Evolutionary conservation across 2,113 vertebrate species (phyloP).

Genomic region (Anser cygnoides): DNA sequence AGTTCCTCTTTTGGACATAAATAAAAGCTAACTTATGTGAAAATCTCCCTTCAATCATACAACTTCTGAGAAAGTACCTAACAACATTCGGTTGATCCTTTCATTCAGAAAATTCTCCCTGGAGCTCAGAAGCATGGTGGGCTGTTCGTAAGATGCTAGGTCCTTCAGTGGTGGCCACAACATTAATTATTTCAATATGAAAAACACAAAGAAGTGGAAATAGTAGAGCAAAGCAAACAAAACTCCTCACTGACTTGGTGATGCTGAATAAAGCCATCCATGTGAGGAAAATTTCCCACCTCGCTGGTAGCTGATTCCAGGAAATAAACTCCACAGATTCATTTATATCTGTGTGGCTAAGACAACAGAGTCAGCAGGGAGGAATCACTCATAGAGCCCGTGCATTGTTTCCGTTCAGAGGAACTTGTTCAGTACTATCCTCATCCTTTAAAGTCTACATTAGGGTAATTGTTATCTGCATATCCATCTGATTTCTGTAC

Average conservation of each 20-base stretch:
- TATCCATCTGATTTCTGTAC: background rate
- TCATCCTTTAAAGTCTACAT: background rate
- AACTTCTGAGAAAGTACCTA: background rate
- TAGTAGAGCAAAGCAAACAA: background rate
- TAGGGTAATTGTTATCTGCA: background rate
- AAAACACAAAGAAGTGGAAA: background rate
- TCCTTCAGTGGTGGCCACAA: background rate
- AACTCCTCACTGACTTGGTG: background rate
- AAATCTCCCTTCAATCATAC: background rate
- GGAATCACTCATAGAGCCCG: background rate
- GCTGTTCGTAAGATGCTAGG: background rate
- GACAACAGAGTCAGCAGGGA: background rate
- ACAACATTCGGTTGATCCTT: background rate
- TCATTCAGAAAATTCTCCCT: background rate
- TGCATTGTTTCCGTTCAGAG: accelerated
- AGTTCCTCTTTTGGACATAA: background rate
- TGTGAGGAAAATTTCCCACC: background rate
- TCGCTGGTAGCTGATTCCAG: background rate
- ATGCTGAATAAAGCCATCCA: background rate
- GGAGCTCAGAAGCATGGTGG: background rate
- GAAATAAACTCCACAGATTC: background rate
- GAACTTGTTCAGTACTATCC: background rate
- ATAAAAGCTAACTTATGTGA: background rate
- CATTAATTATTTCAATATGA: background rate
- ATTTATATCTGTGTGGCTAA: background rate